Base-by-base conservation (phyloP, 1,140 invertebrate species). In the Drosophila busckii region DNA sequence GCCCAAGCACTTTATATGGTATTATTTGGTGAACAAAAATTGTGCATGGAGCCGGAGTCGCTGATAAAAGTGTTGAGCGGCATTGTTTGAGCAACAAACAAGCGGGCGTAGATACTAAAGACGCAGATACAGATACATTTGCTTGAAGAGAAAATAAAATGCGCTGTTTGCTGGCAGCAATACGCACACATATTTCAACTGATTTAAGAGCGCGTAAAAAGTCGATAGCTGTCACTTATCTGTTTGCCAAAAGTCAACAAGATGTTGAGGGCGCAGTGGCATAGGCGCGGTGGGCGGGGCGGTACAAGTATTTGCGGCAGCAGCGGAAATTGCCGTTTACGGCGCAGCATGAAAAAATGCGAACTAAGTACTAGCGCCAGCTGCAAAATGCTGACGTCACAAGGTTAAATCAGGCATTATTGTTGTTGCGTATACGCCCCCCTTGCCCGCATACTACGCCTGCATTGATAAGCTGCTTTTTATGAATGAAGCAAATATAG, bases 191-290 rank as follows among this genome's bases (percentile, higher is more conserved):
- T 54, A 82, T 82, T 80, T 82, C 62, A 75, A 82, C 69, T 82
- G 69, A 65, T 67, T 80, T 82, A 75, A 82, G 82, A 80, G 63
- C 58, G 73, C 71, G 73, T 78, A 78, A 78, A 80, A 78, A 78
- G 75, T 80, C 73, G 73, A 75, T 80, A 80, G 82, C 75, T 82
- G 73, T 82, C 69, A 82, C 48, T 82, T 78, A 82, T 80, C 75
- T 82, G 73, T 80, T 80, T 80, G 70, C 52, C 35, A 37, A 29
- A 32, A 41, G 67, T 65, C 70, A 75, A 75, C 49, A 71, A 44
- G 35, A 32, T 35, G 16, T 12, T n/a, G 12, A 25, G 7, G 35
- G 15, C 2, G n/a, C 1, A 9, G 7, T 3, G 22, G 9, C 6
- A 25, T 22, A 7, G 20, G 22, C 1, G 20, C 1, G 13, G 35